Base-by-base conservation (phyloP, 2,113 vertebrate species). In the Etheostoma spectabile region DNA sequence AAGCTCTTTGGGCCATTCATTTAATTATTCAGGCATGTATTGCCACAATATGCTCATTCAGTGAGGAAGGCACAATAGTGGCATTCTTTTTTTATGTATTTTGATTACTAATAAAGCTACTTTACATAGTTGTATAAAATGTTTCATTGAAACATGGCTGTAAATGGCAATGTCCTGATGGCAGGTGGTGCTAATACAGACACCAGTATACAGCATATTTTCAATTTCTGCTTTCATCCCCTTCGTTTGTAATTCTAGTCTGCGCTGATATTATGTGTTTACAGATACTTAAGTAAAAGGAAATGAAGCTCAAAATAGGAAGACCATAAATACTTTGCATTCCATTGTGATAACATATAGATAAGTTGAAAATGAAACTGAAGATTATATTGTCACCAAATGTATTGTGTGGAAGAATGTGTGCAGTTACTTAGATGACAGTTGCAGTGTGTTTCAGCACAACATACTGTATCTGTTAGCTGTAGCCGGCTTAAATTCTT, bases 341-440 rank as follows among this genome's bases (percentile, higher is more conserved):
- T 69, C 33, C 63, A 60, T 22, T 19, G 22, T n/a, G 30, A 80
- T 45, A 56, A 71, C 33, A 42, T 35, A 15, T 51, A 33, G 48
- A 30, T 61, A 1, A 0, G 18, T 35, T 59, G 42, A 19, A 71
- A 82, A 72, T 57, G 64, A 80, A 85, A 86, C 18, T 55, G 24
- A 4, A 51, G 69, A 45, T 48, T 1, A 56, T 1, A 49, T 52
- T 53, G 52, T 49, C 71, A 62, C 15, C 12, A 12, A 12, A 74
- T 57, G 5, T 52, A 49, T 27, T 15, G 2, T 51, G 45, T 59
- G 0, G 27, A 79, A 45, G 55, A 79, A 74, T 56, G 46, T 21
- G 15, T 48, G 14, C 38, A 56, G 16, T 53, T 27, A 3, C 38
- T 38, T 1, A 27, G 55, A 60, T n/a, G 56, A 35, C 5, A 61